phyloP scores from a whole-genome alignment of 2,888 invertebrate species.

The Podabrus alpinus region DNA sequence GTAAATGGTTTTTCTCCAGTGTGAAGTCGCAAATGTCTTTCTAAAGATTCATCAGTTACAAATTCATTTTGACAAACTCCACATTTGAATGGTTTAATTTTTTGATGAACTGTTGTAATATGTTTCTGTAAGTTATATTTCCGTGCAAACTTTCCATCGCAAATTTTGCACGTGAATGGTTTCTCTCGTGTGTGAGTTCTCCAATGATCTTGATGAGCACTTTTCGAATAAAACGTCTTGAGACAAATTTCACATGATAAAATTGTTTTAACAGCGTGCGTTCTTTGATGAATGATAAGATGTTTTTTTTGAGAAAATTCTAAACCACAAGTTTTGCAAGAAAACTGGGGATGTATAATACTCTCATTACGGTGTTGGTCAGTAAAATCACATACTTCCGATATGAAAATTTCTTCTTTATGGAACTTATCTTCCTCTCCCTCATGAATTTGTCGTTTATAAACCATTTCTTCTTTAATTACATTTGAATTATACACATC shows the following conservation, averaged over 20 bases:
- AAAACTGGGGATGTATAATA: too few relatives aligned
- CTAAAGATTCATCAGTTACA: not conserved
- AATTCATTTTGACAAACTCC: not conserved
- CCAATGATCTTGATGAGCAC: not conserved
- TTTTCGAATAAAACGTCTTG: not conserved
- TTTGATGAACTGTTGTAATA: not conserved
- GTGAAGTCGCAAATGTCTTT: not conserved
- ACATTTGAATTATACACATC: not conserved
- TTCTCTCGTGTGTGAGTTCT: not conserved
- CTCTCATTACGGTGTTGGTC: not conserved
- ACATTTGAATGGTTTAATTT: not conserved
- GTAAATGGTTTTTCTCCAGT: not conserved
- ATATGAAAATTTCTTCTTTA: not conserved
- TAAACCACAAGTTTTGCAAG: not conserved
- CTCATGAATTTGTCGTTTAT: not conserved
- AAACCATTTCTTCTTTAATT: not conserved
- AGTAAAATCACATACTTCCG: not conserved
- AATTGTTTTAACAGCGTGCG: not conserved
- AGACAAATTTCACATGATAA: not conserved
- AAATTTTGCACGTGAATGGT: not conserved
- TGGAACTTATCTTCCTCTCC: not conserved
- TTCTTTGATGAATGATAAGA: not conserved
- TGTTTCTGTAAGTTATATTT: not conserved
- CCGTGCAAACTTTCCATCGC: not conserved
- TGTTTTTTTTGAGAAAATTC: not conserved